Base-by-base conservation (phyloP, 2,888 invertebrate genomes). In the Tyria jacobaeae region DNA sequence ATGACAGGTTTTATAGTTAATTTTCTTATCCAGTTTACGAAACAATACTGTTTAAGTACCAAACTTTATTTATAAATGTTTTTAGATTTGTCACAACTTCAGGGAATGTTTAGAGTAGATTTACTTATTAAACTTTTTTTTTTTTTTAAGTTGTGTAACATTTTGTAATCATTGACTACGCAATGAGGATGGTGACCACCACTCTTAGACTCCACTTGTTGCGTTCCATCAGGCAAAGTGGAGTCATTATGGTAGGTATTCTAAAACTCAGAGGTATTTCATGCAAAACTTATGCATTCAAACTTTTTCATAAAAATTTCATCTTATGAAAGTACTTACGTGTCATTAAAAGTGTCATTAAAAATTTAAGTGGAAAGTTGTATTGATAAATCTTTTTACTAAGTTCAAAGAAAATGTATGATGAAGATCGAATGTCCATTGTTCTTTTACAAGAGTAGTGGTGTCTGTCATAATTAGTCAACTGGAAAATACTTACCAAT, bases 401-500 rank as follows among this genome's bases (percentile, higher is more conserved):
- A 10, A 21, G 10, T 2, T 21, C 1, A 41, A 41, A 10, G 3
- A 41, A 17, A 41, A 17, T 17, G 7, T n/a, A 17, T n/a, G 17
- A 41, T 17, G 3, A 6, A 6, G 27, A 31, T 31, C 27, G 27
- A 4, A 21, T 41, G 12, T 44, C 21, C 17, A 41, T 39, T 7
- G 4, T n/a, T 7, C 7, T 41, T 0, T 2, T 21, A 1, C 3
- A 44, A 10, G 3, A 44, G 21, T 2, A 2, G 44, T 2, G 12
- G 12, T 21, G 3, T 12, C 10, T 27, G 5, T 25, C 5, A 57
- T 2, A 27, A 52, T 52, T 34, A 34, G 10, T 12, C 34, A 24
- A 35, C 12, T 15, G 12, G 21, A 49, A 37, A 37, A 27, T 62
- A 63, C 62, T 63, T 37, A 63, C 62, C 49, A 49, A 58, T 63